These are phyloP conservation scores for Channa maculata DNA, from an alignment of 2,113 vertebrate genomes.

Conservation along the genomic window DNA sequence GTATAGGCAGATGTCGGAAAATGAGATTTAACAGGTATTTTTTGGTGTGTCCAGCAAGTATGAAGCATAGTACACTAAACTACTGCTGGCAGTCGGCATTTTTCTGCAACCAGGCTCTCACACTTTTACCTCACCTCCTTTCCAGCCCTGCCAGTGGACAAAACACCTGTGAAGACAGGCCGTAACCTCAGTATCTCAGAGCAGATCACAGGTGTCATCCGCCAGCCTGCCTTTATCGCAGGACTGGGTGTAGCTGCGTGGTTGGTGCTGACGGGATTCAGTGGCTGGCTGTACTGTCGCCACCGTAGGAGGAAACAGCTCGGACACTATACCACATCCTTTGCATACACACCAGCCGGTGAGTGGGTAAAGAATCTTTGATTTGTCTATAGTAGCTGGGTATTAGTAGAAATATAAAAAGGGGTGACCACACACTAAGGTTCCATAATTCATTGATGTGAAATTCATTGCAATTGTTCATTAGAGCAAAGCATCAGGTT, in stretches of 20 bases:
- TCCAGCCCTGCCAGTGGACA: slow-evolving; percentile 62
- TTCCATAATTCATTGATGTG: no score
- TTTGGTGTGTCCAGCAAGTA: no score
- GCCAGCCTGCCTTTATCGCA: slow-evolving; percentile 91
- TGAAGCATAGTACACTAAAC: no score
- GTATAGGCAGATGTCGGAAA: no score
- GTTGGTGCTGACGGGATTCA: slow-evolving; percentile 89
- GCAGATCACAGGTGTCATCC: slow-evolving; percentile 86
- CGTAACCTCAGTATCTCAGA: slow-evolving; percentile 81
- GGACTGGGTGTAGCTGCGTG: slow-evolving; percentile 90
- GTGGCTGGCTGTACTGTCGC: slow-evolving; percentile 90
- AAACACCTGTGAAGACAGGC: slow-evolving; percentile 68
- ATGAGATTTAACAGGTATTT: no score
- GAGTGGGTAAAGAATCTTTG: slow-evolving; percentile 25
- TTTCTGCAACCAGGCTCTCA: no score
- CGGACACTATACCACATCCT: slow-evolving; percentile 95
- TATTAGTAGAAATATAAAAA: no score
- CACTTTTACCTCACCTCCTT: no score
- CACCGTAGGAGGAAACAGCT: slow-evolving; percentile 92
- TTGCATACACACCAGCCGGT: slow-evolving; percentile 93
- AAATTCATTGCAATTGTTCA: no score
- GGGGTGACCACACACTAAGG: no score
- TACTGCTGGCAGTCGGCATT: no score
- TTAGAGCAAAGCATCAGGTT: slow-evolving; percentile 17
- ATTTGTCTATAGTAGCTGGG: no score